Evolutionary conservation across 2,797 vertebrate genomes (phyloP).

Genomic region (Cryptoblepharus egeriae): DNA sequence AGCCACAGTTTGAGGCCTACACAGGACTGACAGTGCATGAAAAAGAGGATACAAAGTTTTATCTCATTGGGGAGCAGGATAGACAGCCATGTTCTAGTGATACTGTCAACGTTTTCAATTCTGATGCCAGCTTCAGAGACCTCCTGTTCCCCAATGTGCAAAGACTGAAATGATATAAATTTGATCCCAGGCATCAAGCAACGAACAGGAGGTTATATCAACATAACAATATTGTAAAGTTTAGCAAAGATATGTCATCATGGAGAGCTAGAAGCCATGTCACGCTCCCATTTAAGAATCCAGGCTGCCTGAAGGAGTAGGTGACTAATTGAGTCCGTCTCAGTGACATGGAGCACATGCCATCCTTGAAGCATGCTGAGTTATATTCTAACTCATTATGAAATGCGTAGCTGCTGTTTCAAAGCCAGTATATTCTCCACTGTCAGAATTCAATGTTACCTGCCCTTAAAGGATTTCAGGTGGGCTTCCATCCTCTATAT

Average conservation of each 20-base stretch:
- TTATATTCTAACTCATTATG: not conserved
- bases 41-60: not conserved
- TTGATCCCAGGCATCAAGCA: not conserved
- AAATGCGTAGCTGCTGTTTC: not conserved
- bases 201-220: not conserved
- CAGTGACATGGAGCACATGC: not conserved
- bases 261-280: not conserved
- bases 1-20: not conserved
- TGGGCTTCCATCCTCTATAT: not conserved
- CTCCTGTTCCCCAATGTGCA: not conserved
- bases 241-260: no score
- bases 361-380: not conserved
- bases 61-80: not conserved
- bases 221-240: not conserved
- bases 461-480: not conserved
- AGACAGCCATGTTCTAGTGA: not conserved
- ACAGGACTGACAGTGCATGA: not conserved
- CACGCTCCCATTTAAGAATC: not conserved
- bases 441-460: not conserved
- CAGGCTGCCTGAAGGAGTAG: not conserved
- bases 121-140: not conserved
- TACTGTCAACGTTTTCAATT: not conserved
- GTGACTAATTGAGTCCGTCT: not conserved
- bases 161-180: constrained; percentile 23
- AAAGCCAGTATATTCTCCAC: not conserved